Evolutionary conservation across 1,140 invertebrate genomes (phyloP).

Genomic region (Apis dorsata): DNA sequence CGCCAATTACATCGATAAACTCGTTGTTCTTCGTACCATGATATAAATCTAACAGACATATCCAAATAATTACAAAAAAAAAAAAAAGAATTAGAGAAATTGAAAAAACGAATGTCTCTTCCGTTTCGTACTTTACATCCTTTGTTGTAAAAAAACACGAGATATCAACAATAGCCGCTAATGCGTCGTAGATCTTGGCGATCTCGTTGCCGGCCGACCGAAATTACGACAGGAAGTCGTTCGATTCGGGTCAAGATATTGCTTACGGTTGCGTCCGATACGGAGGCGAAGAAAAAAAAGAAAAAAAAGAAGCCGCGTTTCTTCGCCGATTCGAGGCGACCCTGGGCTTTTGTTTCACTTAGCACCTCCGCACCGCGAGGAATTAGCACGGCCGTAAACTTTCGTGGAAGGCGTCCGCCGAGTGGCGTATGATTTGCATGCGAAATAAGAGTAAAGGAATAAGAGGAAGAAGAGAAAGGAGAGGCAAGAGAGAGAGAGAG

Average conservation of each 20-base stretch:
- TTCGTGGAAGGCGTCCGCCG: conserved; percentile 24
- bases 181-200: not conserved
- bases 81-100: too few relatives aligned
- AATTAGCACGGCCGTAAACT: conserved; percentile 65
- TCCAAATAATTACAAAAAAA: too few relatives aligned
- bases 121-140: not conserved
- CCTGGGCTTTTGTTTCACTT: conserved; percentile 58
- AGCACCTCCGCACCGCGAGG: conserved; percentile 51
- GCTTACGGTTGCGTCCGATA: conserved; percentile 6
- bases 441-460: conserved; percentile 8
- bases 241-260: conserved; percentile 36
- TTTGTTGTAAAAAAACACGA: not conserved
- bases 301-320: conserved; percentile 28
- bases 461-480: not conserved
- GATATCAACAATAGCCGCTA: conserved; percentile 26
- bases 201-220: conserved; percentile 9
- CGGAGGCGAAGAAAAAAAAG: not conserved
- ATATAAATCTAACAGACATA: too few relatives aligned
- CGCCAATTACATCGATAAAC: too few relatives aligned
- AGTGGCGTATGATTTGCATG: conserved; percentile 36
- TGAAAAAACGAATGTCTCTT: not conserved
- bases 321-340: conserved; percentile 24
- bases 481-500: too few relatives aligned
- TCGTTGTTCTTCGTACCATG: too few relatives aligned
- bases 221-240: conserved; percentile 48